Evolutionary conservation across 2,888 invertebrate genomes (phyloP), one percentile per base, ranked within the genome.

Genomic region (Physocephala rufipes): DNA sequence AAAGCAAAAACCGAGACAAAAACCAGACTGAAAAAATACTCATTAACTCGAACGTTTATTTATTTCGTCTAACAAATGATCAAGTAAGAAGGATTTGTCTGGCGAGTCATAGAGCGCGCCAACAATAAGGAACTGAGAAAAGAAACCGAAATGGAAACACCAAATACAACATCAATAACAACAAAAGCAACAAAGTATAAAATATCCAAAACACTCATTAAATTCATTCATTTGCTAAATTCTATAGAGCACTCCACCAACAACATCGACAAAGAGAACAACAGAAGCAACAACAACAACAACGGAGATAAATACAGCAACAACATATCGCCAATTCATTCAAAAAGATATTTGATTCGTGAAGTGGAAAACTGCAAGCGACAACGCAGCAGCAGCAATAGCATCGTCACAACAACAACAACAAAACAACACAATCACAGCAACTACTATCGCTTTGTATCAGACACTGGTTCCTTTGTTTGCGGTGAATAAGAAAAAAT

Each of bases 201-300:
- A 65, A 15, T 47, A 12, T 24, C 43, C 51, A 73, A 71, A 47
- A 64, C 51, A 67, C 73, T 74, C 74, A 75, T 75, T 75, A 74
- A 73, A 73, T 74, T 61, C 73, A 71, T 67, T 72, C 73, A 71
- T 73, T 64, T 36, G 53, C 19, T 66, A 47, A 53, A 66, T 53
- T 53, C 28, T 66, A 24, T 43, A 30, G n/a, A n/a, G n/a, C n/a
- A n/a, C n/a, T n/a, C 19, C 19, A 28, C 24, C 2, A 45, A 63
- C 47, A 64, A 64, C 64, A 61, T 30, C 30, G 16, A 30, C 30
- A 28, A 61, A 30, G 36, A 1, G n/a, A 28, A 64, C 65, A 49
- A 24, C 19, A 16, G 30, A 19, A 62, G 21, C 30, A 65, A 65
- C 16, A 64, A 64, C 49, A 65, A 65, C 63, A 47, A 47, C 49